These are phyloP conservation scores for Actinostola sp. DNA, from an alignment of 92 coral and sea anemone genomes.

Conservation along the genomic window DNA sequence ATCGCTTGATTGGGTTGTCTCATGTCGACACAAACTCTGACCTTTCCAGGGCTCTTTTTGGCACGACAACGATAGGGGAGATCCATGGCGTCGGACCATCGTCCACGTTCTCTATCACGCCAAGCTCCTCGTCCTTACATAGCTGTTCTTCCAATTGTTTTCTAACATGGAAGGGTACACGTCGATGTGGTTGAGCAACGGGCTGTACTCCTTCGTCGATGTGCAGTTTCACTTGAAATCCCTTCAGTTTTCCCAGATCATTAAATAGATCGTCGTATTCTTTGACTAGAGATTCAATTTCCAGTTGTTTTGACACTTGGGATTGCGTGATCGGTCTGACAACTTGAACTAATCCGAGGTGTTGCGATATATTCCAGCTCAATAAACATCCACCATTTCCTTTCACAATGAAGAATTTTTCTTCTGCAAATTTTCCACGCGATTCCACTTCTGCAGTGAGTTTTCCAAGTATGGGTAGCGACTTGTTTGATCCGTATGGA, in stretches of 20 bases:
- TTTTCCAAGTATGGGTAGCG: too few species aligned
- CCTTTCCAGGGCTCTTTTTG: slow-evolving; percentile 53
- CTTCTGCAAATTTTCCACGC: too few species aligned
- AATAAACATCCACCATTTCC: too few species aligned
- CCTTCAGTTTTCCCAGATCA: slow-evolving; percentile 59
- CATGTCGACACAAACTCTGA: slow-evolving; percentile 63
- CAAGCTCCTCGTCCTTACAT: slow-evolving; percentile 32
- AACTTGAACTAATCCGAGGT: too few species aligned
- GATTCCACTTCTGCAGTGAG: too few species aligned
- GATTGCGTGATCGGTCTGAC: too few species aligned
- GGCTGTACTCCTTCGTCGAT: slow-evolving; percentile 58
- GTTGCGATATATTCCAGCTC: too few species aligned
- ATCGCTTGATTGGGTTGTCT: slow-evolving; percentile 48
- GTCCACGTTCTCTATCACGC: slow-evolving; percentile 52
- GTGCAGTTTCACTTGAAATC: slow-evolving; percentile 33
- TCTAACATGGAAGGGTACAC: slow-evolving; percentile 54
- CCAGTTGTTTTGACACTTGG: too few species aligned
- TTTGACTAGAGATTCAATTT: too few species aligned
- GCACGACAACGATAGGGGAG: slow-evolving; percentile 58
- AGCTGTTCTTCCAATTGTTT: slow-evolving; percentile 52
- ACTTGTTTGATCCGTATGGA: too few species aligned
- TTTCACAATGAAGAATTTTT: too few species aligned
- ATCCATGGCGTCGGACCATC: slow-evolving; percentile 68
- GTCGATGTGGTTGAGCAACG: slow-evolving; percentile 44
- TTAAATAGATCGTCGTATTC: too few species aligned